Conservation (phyloP, 64 coral and sea anemone genomes). For the Pocillopora verrucosa region DNA sequence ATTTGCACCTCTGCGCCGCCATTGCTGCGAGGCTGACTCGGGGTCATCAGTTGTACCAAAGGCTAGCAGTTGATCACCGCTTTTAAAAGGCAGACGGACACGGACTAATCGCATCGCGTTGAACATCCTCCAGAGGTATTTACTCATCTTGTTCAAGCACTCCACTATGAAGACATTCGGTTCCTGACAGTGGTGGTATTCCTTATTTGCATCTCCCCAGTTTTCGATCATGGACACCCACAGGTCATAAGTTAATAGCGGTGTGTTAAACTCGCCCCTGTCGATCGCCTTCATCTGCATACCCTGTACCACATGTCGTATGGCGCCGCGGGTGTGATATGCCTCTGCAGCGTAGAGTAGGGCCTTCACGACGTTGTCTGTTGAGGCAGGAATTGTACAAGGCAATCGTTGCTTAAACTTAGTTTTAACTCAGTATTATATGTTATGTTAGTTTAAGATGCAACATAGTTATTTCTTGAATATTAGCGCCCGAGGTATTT, state of each 20-base stretch:
- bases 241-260: constrained; percentile 41
- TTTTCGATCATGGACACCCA: constrained; percentile 83
- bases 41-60: too few relatives aligned
- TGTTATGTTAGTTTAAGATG: too few relatives aligned
- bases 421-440: too few relatives aligned
- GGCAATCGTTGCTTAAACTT: too few relatives aligned
- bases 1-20: neutral
- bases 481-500: neutral
- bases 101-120: constrained; percentile 3
- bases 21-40: neutral
- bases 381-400: too few relatives aligned
- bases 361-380: neutral
- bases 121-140: constrained; percentile 63
- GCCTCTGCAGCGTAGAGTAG: constrained; percentile 66
- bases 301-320: constrained; percentile 59
- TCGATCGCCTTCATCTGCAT: constrained; percentile 38
- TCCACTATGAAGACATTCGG: neutral
- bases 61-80: too few relatives aligned
- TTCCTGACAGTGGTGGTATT: too few relatives aligned
- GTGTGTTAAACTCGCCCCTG: neutral
- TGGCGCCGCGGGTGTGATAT: constrained; percentile 68
- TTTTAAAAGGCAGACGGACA: too few relatives aligned
- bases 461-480: too few relatives aligned
- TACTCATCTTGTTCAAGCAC: constrained; percentile 74
- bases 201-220: constrained; percentile 72